Percentiles rank a stretch among this genome's conserved stretches.
These are phyloP conservation scores for Aporophyla lueneburgensis DNA, from an alignment of 2,888 invertebrate species.

Conservation along the genomic window DNA sequence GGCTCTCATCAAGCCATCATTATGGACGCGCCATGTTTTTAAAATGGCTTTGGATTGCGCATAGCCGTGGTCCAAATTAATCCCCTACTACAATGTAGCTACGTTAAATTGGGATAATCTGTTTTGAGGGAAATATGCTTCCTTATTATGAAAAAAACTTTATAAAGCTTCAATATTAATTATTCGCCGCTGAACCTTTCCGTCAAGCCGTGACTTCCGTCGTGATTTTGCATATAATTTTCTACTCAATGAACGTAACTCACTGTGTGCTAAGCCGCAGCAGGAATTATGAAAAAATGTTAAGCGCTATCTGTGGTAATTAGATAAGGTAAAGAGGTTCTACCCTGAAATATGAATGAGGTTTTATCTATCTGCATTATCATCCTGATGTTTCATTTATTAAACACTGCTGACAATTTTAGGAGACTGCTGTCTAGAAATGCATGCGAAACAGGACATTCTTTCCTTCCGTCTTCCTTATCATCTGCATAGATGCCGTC, in stretches of 20 bases:
- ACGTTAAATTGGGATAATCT: conserved; percentile 82
- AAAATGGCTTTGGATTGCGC: conserved; percentile 86
- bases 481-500: conserved; percentile 3
- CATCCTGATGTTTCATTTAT: background rate
- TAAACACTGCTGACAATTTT: background rate
- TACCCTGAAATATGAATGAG: background rate
- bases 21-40: conserved; percentile 89
- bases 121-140: conserved; percentile 76
- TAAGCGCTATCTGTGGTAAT: conserved; percentile 38
- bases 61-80: conserved; percentile 86
- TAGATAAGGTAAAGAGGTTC: conserved; percentile 31
- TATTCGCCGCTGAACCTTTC: conserved; percentile 80
- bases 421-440: conserved; percentile 3
- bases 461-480: background rate
- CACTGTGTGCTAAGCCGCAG: conserved; percentile 62
- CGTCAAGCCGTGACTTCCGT: conserved; percentile 80
- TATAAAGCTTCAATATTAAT: conserved; percentile 83
- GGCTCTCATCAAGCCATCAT: conserved; percentile 88
- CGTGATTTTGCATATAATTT: conserved; percentile 90
- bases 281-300: conserved; percentile 59
- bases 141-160: conserved; percentile 78
- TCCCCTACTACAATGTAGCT: conserved; percentile 84
- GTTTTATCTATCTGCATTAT: background rate
- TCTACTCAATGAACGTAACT: conserved; percentile 84
- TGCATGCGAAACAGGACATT: conserved; percentile 7